Percentiles rank a stretch among this genome's conserved stretches.
phyloP scores from a whole-genome alignment of 2,797 vertebrate genomes.

The Monodelphis domestica region DNA sequence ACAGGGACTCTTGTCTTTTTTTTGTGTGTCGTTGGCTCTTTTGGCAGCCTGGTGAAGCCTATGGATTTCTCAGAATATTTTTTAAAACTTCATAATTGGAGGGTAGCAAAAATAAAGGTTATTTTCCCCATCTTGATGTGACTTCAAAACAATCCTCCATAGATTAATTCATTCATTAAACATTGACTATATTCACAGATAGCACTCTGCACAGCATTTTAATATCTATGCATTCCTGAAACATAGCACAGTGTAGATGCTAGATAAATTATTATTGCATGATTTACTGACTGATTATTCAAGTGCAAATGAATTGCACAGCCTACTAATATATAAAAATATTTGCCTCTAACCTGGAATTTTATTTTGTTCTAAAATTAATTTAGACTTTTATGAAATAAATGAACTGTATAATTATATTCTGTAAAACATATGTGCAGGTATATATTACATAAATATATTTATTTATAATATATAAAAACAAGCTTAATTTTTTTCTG shows the following conservation, averaged over 20 bases:
- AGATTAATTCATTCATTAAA: background rate
- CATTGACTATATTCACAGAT: background rate
- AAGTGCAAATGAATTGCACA: background rate
- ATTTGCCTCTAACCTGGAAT: background rate
- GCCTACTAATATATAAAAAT: background rate
- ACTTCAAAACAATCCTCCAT: background rate
- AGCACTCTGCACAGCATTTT: background rate
- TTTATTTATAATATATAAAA: background rate
- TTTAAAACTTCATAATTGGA: background rate
- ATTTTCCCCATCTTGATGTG: background rate
- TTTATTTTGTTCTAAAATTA: background rate
- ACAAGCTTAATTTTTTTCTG: background rate
- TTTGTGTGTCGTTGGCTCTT: background rate
- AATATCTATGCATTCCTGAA: background rate
- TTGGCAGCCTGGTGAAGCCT: background rate
- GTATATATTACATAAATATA: background rate
- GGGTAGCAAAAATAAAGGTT: background rate
- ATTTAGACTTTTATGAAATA: background rate
- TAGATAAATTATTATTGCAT: background rate
- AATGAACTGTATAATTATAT: background rate
- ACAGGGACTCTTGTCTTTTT: background rate
- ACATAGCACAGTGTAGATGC: background rate
- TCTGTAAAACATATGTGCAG: background rate
- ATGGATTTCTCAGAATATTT: background rate
- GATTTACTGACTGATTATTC: background rate